Base-by-base conservation (phyloP, 2,113 vertebrate genomes). In the Burhinus bistriatus region DNA sequence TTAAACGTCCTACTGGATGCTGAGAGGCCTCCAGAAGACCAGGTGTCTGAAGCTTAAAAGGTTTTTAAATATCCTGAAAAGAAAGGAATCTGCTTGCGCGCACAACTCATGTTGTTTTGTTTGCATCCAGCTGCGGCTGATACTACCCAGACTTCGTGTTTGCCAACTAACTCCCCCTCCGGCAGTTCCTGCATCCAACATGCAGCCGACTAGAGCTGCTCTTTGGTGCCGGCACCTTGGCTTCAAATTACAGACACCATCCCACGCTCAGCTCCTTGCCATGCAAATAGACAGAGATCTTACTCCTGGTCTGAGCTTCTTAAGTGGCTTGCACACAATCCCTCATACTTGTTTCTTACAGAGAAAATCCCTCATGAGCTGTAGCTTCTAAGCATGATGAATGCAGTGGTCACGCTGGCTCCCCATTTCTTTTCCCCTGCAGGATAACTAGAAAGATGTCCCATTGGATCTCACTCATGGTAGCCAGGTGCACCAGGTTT, bases 131-230 rank as follows among this genome's bases (percentile, higher is more conserved):
- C 68, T 51, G 68, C 9, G 81, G 9, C 69, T 49, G 59, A 66
- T 1, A 15, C 44, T n/a, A 22, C 59, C 40, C 12, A 8, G 5
- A 16, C 34, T 27, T 29, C 0, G 0, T 5, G 44, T 34, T 26
- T 85, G 69, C 40, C 71, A 40, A 30, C 54, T 12, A 16, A 12
- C 29, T 20, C 51, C 6, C 22, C 10, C 22, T 58, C 32, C 44
- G 52, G 92, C 65, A 58, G 59, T 1, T 58, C 65, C 86, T 59
- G 73, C 70, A 59, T 3, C 52, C 72, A 42, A 11, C 55, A 45
- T 8, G 0, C 15, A 15, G 27, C 49, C 47, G 6, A 34, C 38
- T 13, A 8, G 61, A 90, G 71, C 15, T 61, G 62, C 47, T 42
- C 61, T 36, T n/a, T 5, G 51, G 9, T 27, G 36, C 66, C 58